A percentile compares a stretch with the other conserved stretches of the same genome.
Conservation (phyloP, 2,888 invertebrate species). For the Cheilosia scutellata region DNA sequence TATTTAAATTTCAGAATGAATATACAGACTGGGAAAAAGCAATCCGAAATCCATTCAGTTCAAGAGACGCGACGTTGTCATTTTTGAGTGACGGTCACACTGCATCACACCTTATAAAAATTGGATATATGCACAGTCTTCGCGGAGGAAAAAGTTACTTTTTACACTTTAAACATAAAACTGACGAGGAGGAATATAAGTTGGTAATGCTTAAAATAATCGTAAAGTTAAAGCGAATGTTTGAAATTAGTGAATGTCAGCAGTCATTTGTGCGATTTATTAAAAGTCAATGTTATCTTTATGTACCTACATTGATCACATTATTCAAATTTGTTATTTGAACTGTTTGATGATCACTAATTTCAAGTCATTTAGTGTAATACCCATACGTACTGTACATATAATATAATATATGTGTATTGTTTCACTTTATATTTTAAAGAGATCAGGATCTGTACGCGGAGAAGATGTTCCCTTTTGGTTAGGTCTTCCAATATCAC, state of each 20-base stretch:
- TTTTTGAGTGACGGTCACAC: slow-evolving; percentile 96
- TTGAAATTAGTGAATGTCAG: too few relatives aligned
- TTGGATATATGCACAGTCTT: slow-evolving; percentile 92
- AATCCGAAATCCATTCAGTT: slow-evolving; percentile 93
- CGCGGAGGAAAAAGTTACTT: slow-evolving; percentile 93
- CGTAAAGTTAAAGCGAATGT: not conserved
- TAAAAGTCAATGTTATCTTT: too few relatives aligned
- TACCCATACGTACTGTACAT: too few relatives aligned
- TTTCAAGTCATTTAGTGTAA: too few relatives aligned
- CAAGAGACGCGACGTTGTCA: slow-evolving; percentile 93
- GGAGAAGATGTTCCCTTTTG: slow-evolving; percentile 95
- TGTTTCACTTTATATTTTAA: slow-evolving; percentile 20
- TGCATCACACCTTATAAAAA: slow-evolving; percentile 91
- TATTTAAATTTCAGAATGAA: slow-evolving; percentile 88
- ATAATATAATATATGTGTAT: not conserved
- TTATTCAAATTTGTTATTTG: too few relatives aligned
- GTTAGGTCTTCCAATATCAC: slow-evolving; percentile 90
- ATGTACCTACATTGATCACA: too few relatives aligned
- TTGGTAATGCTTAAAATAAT: slow-evolving; percentile 85
- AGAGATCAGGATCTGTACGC: slow-evolving; percentile 91
- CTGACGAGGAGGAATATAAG: slow-evolving; percentile 91
- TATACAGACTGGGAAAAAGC: slow-evolving; percentile 98
- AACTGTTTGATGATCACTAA: too few relatives aligned
- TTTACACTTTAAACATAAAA: slow-evolving; percentile 94
- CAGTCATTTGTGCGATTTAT: too few relatives aligned